Percentiles rank a stretch among this genome's conserved stretches.
Evolutionary conservation across 2,797 vertebrate genomes (phyloP).

Genomic region (Enteromius fasciolatus): DNA sequence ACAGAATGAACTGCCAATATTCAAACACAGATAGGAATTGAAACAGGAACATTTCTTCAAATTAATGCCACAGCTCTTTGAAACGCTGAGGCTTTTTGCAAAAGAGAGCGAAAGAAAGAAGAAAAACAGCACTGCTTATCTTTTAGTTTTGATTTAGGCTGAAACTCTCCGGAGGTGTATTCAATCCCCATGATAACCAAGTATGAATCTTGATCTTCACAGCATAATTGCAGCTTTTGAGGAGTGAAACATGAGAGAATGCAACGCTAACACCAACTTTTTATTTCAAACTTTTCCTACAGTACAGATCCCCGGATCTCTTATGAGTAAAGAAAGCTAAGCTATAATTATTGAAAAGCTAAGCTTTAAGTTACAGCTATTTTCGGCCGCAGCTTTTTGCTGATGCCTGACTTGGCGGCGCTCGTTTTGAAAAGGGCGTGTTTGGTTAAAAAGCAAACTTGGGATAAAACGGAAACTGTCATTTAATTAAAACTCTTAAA

Average conservation of each 20-base stretch:
- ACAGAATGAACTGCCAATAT: conserved; percentile 69
- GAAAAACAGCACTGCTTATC: conserved; percentile 76
- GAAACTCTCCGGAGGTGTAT: conserved; percentile 77
- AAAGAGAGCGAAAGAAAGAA: conserved; percentile 66
- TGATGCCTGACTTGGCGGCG: conserved; percentile 18
- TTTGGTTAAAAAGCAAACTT: conserved; percentile 35
- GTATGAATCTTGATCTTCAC: conserved; percentile 77
- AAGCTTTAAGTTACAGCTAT: conserved; percentile 49
- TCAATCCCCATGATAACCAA: conserved; percentile 77
- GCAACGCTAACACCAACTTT: conserved; percentile 79
- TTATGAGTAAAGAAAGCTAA: conserved; percentile 50
- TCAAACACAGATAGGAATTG: conserved; percentile 68
- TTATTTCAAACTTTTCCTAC: conserved; percentile 66
- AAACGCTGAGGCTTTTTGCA: conserved; percentile 40
- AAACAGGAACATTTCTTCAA: conserved; percentile 78
- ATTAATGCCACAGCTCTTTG: conserved; percentile 69
- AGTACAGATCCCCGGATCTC: conserved; percentile 61
- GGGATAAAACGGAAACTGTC: conserved; percentile 8
- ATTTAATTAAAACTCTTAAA: conserved; percentile 40
- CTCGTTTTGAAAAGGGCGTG: conserved; percentile 22
- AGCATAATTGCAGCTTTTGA: conserved; percentile 83
- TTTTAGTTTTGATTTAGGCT: conserved; percentile 61
- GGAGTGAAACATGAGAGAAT: conserved; percentile 76
- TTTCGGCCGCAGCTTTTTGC: conserved; percentile 48
- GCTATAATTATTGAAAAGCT: conserved; percentile 62